Conservation (phyloP, 1,140 invertebrate genomes). For the Drosophila ogumai region DNA sequence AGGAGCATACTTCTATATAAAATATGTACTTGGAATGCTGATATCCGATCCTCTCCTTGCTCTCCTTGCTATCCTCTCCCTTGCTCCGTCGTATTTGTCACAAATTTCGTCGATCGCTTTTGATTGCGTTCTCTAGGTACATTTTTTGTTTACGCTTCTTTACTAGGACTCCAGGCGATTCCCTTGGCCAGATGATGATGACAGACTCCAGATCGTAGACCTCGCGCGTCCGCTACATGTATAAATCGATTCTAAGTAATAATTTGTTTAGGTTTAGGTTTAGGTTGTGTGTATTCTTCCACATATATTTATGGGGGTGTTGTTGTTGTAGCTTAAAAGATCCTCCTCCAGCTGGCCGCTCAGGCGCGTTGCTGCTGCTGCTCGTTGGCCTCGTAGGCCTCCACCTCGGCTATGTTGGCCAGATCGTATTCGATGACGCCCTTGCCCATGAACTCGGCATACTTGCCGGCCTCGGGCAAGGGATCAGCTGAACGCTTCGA, state of each 20-base stretch:
- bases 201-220: constrained; percentile 17
- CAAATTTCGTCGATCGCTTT: constrained; percentile 78
- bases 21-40: constrained; percentile 77
- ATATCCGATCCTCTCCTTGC: constrained; percentile 14
- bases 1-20: constrained; percentile 73
- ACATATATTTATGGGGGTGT: constrained; percentile 8
- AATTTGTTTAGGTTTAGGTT: constrained; percentile 36
- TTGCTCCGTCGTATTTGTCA: constrained; percentile 69
- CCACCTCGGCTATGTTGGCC: constrained; percentile 87
- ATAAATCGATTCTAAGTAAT: constrained; percentile 70
- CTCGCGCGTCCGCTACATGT: constrained; percentile 36
- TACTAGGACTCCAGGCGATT: constrained; percentile 38
- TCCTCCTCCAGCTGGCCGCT: constrained; percentile 22
- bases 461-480: constrained; percentile 86
- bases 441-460: constrained; percentile 91
- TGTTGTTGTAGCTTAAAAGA: constrained; percentile 62
- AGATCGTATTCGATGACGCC: constrained; percentile 90
- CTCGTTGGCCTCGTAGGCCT: constrained; percentile 72
- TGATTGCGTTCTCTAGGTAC: constrained; percentile 81
- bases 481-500: constrained; percentile 89
- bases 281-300: constrained; percentile 39
- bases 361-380: constrained; percentile 27
- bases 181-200: constrained; percentile 46
- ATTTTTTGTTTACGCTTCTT: constrained; percentile 54
- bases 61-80: constrained; percentile 6